Percentiles rank a stretch among this genome's conserved stretches.
phyloP scores from a whole-genome alignment of 1,140 invertebrate species.

The Notospermus geniculatus region DNA sequence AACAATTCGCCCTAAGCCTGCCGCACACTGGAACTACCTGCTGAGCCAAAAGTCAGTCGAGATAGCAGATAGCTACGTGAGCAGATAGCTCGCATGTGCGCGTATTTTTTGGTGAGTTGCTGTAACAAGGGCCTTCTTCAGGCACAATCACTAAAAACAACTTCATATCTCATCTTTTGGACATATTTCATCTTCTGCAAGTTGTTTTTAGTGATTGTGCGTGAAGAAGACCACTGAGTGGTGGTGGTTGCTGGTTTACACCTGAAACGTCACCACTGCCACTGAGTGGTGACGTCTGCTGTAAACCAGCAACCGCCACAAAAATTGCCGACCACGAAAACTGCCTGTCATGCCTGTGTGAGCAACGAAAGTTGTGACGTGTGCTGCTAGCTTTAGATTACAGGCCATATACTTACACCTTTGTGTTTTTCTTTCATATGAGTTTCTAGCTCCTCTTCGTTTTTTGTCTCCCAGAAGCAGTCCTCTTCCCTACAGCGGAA shows the following conservation, averaged over 20 bases:
- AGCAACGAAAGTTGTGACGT: too few relatives aligned
- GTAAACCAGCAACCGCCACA: too few relatives aligned
- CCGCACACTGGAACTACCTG: too few relatives aligned
- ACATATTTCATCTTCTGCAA: background rate
- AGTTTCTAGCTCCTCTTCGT: background rate
- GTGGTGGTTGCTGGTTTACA: background rate
- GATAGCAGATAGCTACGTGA: too few relatives aligned
- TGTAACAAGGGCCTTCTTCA: too few relatives aligned
- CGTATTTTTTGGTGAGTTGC: too few relatives aligned
- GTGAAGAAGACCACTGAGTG: background rate
- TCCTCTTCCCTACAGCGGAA: conserved; percentile 1
- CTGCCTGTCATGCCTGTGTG: background rate
- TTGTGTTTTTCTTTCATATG: background rate
- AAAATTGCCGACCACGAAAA: background rate
- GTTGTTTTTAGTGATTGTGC: too few relatives aligned
- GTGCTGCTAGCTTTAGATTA: background rate
- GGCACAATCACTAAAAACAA: too few relatives aligned
- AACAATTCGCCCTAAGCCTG: too few relatives aligned
- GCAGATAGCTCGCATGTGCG: too few relatives aligned
- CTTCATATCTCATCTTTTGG: conserved; percentile 4
- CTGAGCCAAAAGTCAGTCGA: too few relatives aligned
- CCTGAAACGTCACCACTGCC: background rate
- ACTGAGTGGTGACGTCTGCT: background rate
- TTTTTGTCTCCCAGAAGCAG: background rate
- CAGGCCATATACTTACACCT: background rate